Evolutionary conservation across 2,888 invertebrate genomes (phyloP), one percentile per base, ranked within the genome.

Genomic region (Mesorhabditis sp.): DNA sequence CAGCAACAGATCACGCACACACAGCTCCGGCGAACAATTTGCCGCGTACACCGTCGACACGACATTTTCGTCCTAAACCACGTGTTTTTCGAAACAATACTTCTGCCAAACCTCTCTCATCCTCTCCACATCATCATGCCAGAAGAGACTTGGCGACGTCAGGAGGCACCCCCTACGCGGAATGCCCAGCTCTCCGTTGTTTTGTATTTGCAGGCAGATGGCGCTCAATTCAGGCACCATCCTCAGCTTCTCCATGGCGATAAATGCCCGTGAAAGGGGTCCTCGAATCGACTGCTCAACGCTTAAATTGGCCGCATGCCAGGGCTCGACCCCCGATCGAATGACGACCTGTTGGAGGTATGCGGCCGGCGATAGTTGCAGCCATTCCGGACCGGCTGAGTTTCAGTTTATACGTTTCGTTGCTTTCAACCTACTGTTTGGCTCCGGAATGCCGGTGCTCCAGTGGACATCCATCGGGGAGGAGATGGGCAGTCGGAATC

Each of bases 261-360:
- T 13, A 50, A 81, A 81, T 0, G 80, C 69, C 1, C 70, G 74
- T 4, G 77, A 75, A 5, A 81, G 71, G 0, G 81, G 74, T 3
- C 77, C 81, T 4, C 79, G 75, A 42, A 80, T 76, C 2, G 76
- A 72, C 72, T 78, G 70, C 63, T 77, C 76, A 5, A 79, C 77
- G 3, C 76, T 75, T 69, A 79, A 67, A 70, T 78, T 75, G 6
- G 72, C 71, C 15, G 78, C 71, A 65, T 77, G 78, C 82, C 82
- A 83, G 41, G 82, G 81, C n/a, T 81, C 77, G 28, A 83, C 78
- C 10, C 72, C 71, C 10, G 77, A 74, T 5, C 75, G 75, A 4
- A 83, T 74, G 15, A 83, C 73, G 65, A 83, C 74, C 65, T 83
- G 82, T 67, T 83, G 83, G n/a, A 83, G 71, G 67, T 78, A 82